Evolutionary conservation across 2,797 vertebrate genomes (phyloP).

Genomic region (Furcifer pardalis): DNA sequence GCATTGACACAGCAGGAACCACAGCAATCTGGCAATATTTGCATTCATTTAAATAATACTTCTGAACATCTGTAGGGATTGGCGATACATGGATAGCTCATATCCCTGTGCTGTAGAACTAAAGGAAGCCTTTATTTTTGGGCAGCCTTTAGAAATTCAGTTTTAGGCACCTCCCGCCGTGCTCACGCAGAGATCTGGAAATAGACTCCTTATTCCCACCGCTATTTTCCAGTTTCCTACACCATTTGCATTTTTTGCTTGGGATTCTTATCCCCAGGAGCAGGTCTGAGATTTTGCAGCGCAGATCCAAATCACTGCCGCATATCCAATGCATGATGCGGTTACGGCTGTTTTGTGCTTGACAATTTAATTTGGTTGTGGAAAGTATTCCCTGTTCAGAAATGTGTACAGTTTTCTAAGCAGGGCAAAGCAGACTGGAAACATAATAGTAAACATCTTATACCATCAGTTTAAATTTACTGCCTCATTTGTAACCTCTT

Average conservation of each 20-base stretch:
- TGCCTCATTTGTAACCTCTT: too few species aligned
- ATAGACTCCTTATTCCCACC: not conserved
- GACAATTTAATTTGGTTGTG: too few species aligned
- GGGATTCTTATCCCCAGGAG: not conserved
- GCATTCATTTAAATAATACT: constrained; percentile 1
- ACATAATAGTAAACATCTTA: too few species aligned
- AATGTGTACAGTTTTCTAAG: too few species aligned
- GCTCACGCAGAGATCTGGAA: not conserved
- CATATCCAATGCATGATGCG: not conserved
- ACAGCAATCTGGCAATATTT: not conserved
- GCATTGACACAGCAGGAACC: not conserved
- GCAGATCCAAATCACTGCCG: not conserved
- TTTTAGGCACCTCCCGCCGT: not conserved
- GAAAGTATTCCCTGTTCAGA: too few species aligned
- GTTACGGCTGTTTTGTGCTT: not conserved
- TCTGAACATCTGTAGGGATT: not conserved
- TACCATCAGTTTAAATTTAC: too few species aligned
- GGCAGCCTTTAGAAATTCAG: not conserved
- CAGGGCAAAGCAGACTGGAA: too few species aligned
- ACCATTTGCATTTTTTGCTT: not conserved
- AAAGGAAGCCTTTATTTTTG: constrained; percentile 1
- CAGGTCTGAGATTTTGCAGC: not conserved
- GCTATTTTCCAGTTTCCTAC: not conserved
- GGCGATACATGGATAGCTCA: not conserved
- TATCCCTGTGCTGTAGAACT: not conserved